Conservation (phyloP, 1,140 invertebrate species). For the Holcopasites calliopsidis region DNA sequence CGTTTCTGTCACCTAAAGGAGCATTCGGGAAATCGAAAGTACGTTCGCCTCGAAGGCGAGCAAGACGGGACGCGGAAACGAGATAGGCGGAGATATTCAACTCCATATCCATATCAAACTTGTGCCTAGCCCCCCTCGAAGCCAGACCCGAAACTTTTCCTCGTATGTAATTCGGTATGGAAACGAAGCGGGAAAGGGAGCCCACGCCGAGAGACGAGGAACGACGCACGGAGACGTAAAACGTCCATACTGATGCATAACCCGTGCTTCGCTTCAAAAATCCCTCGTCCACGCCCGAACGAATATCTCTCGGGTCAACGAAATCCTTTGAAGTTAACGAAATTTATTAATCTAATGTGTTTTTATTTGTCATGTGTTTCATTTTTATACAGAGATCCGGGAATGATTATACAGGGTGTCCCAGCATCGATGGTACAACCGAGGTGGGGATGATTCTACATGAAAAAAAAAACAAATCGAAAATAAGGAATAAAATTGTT, state of each 20-base stretch:
- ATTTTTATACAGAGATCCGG: too few species aligned
- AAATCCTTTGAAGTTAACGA: not conserved
- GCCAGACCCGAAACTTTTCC: slow-evolving; percentile 67
- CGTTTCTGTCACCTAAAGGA: slow-evolving; percentile 60
- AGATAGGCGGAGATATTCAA: slow-evolving; percentile 60
- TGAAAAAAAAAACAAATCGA: too few species aligned
- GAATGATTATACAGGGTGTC: too few species aligned
- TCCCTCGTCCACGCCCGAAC: slow-evolving; percentile 16
- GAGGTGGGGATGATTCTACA: too few species aligned
- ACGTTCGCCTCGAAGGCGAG: slow-evolving; percentile 33
- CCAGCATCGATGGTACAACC: too few species aligned
- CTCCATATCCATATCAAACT: slow-evolving; percentile 70
- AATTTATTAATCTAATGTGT: not conserved
- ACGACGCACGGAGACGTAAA: slow-evolving; percentile 41
- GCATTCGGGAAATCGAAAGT: slow-evolving; percentile 46
- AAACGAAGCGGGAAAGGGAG: slow-evolving; percentile 65
- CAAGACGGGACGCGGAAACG: slow-evolving; percentile 43
- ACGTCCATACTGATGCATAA: slow-evolving; percentile 51
- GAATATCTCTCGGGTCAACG: slow-evolving; percentile 21
- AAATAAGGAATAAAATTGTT: too few species aligned
- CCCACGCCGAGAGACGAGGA: slow-evolving; percentile 46
- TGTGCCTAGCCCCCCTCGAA: slow-evolving; percentile 61
- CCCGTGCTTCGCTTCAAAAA: slow-evolving; percentile 47
- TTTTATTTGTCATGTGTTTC: too few species aligned
- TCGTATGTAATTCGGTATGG: slow-evolving; percentile 71